A percentile compares a stretch with the other conserved stretches of the same genome.
Conservation (phyloP, 2,888 invertebrate genomes). For the Empis stercorea region DNA sequence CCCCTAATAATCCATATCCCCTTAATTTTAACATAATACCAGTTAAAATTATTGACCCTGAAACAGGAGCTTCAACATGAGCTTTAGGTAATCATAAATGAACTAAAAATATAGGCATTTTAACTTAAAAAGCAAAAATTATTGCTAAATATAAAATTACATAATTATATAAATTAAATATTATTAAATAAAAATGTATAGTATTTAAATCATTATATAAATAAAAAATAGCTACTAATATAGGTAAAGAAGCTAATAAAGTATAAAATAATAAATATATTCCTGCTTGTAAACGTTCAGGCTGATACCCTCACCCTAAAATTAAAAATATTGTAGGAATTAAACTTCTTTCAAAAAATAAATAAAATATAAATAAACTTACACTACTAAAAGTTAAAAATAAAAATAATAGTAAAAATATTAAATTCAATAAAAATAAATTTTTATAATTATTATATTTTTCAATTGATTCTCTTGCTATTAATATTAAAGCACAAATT, state of each 20-base stretch:
- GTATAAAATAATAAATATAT: constrained; percentile 60
- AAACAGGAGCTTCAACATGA: constrained; percentile 62
- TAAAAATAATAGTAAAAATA: constrained; percentile 43
- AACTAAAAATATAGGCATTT: constrained; percentile 55
- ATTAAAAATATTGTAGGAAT: constrained; percentile 55
- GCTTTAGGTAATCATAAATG: constrained; percentile 62
- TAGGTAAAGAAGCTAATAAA: constrained; percentile 48
- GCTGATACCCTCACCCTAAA: constrained; percentile 54
- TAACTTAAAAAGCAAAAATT: constrained; percentile 53
- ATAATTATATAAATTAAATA: constrained; percentile 33
- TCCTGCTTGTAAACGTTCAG: constrained; percentile 52
- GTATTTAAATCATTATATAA: constrained; percentile 29
- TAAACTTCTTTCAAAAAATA: constrained; percentile 56
- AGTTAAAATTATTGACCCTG: constrained; percentile 62
- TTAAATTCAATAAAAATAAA: constrained; percentile 42
- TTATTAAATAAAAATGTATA: constrained; percentile 42
- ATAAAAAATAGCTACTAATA: constrained; percentile 25
- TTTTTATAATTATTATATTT: constrained; percentile 36
- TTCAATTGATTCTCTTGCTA: constrained; percentile 39
- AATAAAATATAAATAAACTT: constrained; percentile 53
- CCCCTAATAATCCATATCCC: constrained; percentile 52
- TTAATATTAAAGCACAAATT: constrained; percentile 46
- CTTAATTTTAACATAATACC: constrained; percentile 60
- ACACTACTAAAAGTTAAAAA: constrained; percentile 42
- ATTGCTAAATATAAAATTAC: constrained; percentile 41